Percentiles rank a stretch among this genome's conserved stretches.
These are phyloP conservation scores for Notocelia uddmanniana DNA, from an alignment of 2,888 invertebrate genomes.

Conservation along the genomic window DNA sequence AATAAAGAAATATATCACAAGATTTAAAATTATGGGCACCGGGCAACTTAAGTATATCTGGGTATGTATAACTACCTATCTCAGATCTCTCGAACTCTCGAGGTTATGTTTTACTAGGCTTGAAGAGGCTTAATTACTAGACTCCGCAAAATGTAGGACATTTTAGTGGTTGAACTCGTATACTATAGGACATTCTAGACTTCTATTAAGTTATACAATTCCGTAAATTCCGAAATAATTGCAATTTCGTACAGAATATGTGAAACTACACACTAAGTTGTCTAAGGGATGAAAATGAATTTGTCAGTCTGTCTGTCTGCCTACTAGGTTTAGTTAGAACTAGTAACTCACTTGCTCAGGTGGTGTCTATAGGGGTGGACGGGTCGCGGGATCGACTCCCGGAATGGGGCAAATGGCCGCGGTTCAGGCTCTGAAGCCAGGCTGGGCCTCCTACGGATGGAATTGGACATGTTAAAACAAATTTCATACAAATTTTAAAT, in stretches of 20 bases:
- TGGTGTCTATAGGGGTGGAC: conserved; percentile 45
- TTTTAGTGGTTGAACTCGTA: no score
- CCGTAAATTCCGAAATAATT: not conserved
- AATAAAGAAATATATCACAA: no score
- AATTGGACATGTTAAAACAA: conserved; percentile 38
- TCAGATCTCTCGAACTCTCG: no score
- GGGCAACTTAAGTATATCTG: no score
- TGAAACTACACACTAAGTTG: not conserved
- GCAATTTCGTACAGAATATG: not conserved
- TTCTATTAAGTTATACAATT: not conserved
- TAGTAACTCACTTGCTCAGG: conserved; percentile 45
- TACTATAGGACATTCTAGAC: no score
- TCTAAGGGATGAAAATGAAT: not conserved
- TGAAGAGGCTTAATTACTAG: not conserved
- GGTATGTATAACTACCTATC: no score
- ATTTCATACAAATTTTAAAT: conserved; percentile 5
- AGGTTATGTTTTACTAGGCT: no score
- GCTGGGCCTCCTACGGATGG: conserved; percentile 42
- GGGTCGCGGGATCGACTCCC: conserved; percentile 44
- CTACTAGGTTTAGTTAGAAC: conserved; percentile 22
- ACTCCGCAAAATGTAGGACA: not conserved
- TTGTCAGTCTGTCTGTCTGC: not conserved
- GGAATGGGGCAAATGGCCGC: conserved; percentile 44
- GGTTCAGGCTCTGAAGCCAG: conserved; percentile 41
- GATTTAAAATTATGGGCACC: no score